Base-by-base conservation (phyloP, 2,113 vertebrate species). In the Riparia riparia region DNA sequence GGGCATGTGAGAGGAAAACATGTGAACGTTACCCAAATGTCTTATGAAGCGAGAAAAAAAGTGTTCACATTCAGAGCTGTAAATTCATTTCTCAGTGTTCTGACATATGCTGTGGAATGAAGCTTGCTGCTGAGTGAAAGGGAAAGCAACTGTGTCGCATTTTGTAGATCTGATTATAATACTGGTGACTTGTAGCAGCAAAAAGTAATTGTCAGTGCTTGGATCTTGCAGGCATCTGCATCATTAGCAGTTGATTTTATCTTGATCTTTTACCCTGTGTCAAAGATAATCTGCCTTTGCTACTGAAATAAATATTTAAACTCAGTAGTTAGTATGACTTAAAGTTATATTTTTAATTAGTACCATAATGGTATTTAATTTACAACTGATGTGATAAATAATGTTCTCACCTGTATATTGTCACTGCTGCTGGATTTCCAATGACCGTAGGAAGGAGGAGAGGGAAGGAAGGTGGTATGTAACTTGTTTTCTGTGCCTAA, bases 281-380 rank as follows among this genome's bases (percentile, higher is more conserved):
- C 60, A 56, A 42, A 92, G 71, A 66, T 86, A 73, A 90, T 70
- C 51, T 83, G 64, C 3, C 72, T 78, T 49, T 86, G 28, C 60
- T 89, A 57, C 84, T 95, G 84, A 86, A 94, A 66, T 31, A 70
- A 84, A 72, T 83, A 42, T 45, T 87, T 87, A 54, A 89, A 64
- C 61, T 90, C 47, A 10, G 61, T 8, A 20, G 14, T 91, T 91
- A 78, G 26, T 64, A 39, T 89, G 69, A 89, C 84, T 91, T 89
- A 77, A 53, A 96, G 89, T 51, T 63, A 0, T 73, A 32, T 87
- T 83, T 89, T 70, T 78, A 82, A 45, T 49, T 88, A 60, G 12
- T 51, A 69, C 58, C 12, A 1, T 25, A 34, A n/a, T 29, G 78
- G 47, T 72, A 58, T 21, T 80, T 68, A 1, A 49, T 68, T 85